Percentiles rank a stretch among this genome's conserved stretches.
Evolutionary conservation across 2,797 vertebrate genomes (phyloP).

Genomic region (Thalassophryne amazonica): DNA sequence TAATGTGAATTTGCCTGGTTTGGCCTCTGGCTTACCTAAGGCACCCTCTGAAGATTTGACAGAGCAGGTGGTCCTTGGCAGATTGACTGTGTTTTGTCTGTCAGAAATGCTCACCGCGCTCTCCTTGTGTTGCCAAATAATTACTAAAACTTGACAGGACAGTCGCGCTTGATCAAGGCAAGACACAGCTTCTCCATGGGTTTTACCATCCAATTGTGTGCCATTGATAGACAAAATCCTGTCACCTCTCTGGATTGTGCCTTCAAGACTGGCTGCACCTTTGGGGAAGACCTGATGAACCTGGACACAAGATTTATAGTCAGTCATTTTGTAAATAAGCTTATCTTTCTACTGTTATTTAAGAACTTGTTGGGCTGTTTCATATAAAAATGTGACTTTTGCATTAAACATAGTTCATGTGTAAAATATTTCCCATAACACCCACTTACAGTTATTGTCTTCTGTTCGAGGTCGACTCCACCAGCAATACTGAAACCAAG

Average conservation of each 20-base stretch:
- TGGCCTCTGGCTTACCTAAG: constrained; percentile 71
- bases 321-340: background rate
- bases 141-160: constrained; percentile 77
- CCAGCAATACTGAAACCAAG: constrained; percentile 92
- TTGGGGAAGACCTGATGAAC: constrained; percentile 92
- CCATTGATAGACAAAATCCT: constrained; percentile 87
- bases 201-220: constrained; percentile 73
- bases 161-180: constrained; percentile 87
- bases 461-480: constrained; percentile 88
- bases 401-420: no score
- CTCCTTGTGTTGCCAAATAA: constrained; percentile 79
- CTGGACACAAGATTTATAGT: constrained; percentile 59
- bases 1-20: background rate
- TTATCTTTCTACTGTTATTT: no score
- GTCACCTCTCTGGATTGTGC: constrained; percentile 86
- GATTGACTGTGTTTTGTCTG: constrained; percentile 48
- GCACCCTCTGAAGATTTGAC: constrained; percentile 57
- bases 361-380: no score
- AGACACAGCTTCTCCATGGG: constrained; percentile 85
- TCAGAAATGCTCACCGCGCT: constrained; percentile 42
- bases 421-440: no score
- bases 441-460: constrained; percentile 85
- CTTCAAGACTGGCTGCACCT: constrained; percentile 85
- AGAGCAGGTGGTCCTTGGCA: constrained; percentile 51
- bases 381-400: no score